A percentile compares a stretch with the other conserved stretches of the same genome.
Evolutionary conservation across 2,113 vertebrate genomes (phyloP).

Genomic region (Podarcis cretensis): DNA sequence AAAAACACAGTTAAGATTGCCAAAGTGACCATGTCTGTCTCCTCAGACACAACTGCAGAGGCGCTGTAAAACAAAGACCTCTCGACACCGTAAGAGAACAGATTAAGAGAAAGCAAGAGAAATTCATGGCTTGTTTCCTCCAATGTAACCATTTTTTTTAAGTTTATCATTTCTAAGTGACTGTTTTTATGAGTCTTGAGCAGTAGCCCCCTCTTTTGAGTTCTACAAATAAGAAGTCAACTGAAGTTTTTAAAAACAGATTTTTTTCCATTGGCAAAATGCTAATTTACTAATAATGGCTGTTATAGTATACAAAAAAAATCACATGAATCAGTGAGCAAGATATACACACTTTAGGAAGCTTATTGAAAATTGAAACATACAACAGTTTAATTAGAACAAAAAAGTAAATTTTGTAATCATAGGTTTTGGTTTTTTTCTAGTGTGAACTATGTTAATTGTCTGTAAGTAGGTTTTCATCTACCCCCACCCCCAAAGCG

Average conservation of each 20-base stretch:
- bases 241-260: slow-evolving; percentile 44
- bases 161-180: slow-evolving; percentile 59
- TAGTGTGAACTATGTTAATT: slow-evolving; percentile 72
- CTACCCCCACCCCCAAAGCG: slow-evolving; percentile 56
- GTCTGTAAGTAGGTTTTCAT: slow-evolving; percentile 70
- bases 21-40: slow-evolving; percentile 99
- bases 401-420: slow-evolving; percentile 64
- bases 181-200: slow-evolving; percentile 55
- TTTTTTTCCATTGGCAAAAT: slow-evolving; percentile 43
- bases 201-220: slow-evolving; percentile 48
- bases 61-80: slow-evolving; percentile 85
- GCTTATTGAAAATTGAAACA: slow-evolving; percentile 56
- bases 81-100: slow-evolving; percentile 43
- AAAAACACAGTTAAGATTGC: slow-evolving; percentile 99
- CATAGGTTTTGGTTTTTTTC: slow-evolving; percentile 64
- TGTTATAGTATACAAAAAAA: slow-evolving; percentile 40
- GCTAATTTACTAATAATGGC: slow-evolving; percentile 30
- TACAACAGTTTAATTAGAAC: slow-evolving; percentile 56
- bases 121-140: slow-evolving; percentile 65
- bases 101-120: slow-evolving; percentile 41
- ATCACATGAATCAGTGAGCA: slow-evolving; percentile 24
- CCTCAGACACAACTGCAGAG: slow-evolving; percentile 97
- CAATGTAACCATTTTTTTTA: slow-evolving; percentile 65
- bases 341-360: slow-evolving; percentile 48
- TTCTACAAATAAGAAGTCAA: slow-evolving; percentile 66